These are phyloP conservation scores for Bombylius discolor DNA, from an alignment of 2,888 invertebrate species.

Conservation along the genomic window DNA sequence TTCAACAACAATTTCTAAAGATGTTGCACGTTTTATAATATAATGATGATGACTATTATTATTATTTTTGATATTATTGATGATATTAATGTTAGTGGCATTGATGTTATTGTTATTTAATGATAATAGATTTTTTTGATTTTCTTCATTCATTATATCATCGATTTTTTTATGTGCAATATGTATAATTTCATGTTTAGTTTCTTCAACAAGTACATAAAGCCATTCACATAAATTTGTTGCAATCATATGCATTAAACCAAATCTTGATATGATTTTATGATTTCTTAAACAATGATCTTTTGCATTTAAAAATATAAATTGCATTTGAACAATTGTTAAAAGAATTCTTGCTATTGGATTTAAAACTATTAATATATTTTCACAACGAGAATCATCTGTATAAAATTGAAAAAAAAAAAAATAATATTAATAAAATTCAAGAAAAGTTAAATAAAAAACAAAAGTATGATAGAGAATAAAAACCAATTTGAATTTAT, in stretches of 20 bases:
- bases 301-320: slow-evolving; percentile 75
- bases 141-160: neutral
- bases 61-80: neutral
- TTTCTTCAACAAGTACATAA: slow-evolving; percentile 66
- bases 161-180: slow-evolving; percentile 36
- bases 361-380: slow-evolving; percentile 49
- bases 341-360: slow-evolving; percentile 63
- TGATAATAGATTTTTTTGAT: neutral
- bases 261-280: slow-evolving; percentile 59
- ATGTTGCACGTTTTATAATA: slow-evolving; percentile 9
- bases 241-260: slow-evolving; percentile 82
- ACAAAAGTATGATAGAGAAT: too few relatives aligned
- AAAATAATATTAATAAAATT: neutral
- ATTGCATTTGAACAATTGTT: slow-evolving; percentile 74
- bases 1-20: slow-evolving; percentile 16
- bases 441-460: neutral
- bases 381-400: slow-evolving; percentile 42
- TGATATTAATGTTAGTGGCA: neutral
- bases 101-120: neutral
- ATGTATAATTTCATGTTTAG: slow-evolving; percentile 64
- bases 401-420: neutral
- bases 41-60: neutral
- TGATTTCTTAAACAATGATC: slow-evolving; percentile 44
- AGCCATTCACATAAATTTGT: slow-evolving; percentile 81
- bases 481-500: too few relatives aligned